Percentiles rank a stretch among this genome's conserved stretches.
These are phyloP conservation scores for Tetraneura akinire DNA, from an alignment of 1,140 invertebrate genomes.

Conservation along the genomic window DNA sequence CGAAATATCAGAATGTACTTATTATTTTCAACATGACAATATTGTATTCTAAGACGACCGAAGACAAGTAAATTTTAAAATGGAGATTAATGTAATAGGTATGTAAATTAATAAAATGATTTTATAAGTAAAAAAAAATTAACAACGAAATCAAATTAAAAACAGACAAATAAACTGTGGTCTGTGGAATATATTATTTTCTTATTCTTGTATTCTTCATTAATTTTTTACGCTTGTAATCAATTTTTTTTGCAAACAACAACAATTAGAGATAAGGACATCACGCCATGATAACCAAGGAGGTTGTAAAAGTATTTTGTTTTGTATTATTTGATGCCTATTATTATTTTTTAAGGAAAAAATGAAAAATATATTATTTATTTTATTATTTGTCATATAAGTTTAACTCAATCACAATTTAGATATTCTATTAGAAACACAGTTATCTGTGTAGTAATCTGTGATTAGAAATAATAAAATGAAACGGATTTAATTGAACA, in stretches of 20 bases:
- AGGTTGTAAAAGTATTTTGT: conserved; percentile 18
- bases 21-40: not conserved
- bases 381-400: too few species aligned
- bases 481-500: too few species aligned
- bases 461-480: too few species aligned
- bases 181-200: conserved; percentile 22
- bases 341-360: too few species aligned
- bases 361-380: too few species aligned
- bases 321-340: too few species aligned
- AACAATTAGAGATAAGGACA: conserved; percentile 26
- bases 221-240: conserved; percentile 15
- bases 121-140: not conserved
- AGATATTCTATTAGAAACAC: too few species aligned
- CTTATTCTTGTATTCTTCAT: not conserved
- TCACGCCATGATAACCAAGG: conserved; percentile 44
- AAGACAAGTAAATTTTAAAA: not conserved
- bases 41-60: not conserved
- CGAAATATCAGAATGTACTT: not conserved
- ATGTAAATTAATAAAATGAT: not conserved
- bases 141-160: conserved; percentile 30
- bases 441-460: too few species aligned
- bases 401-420: too few species aligned
- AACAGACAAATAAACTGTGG: conserved; percentile 26
- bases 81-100: not conserved
- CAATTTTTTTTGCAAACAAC: conserved; percentile 34